phyloP scores from a whole-genome alignment of 2,888 invertebrate species.

The Orgyia antiqua region DNA sequence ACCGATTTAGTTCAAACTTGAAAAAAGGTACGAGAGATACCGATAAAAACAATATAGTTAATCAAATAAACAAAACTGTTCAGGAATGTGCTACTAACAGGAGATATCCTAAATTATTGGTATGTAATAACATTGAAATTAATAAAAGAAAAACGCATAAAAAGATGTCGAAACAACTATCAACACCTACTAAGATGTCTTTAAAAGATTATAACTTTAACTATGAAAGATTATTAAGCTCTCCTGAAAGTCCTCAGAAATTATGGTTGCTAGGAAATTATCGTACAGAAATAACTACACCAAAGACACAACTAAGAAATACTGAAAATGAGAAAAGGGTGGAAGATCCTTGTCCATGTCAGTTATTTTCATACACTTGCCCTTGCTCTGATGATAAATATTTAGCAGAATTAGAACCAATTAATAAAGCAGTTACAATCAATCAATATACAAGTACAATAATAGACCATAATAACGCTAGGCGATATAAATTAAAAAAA shows the following conservation, averaged over 20 bases:
- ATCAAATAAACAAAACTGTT: conserved; percentile 40
- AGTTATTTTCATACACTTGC: conserved; percentile 58
- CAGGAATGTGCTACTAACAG: conserved; percentile 56
- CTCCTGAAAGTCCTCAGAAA: conserved; percentile 30
- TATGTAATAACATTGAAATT: conserved; percentile 33
- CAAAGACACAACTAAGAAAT: conserved; percentile 37
- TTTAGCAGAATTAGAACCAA: conserved; percentile 36
- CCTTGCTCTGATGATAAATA: conserved; percentile 49
- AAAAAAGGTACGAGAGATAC: conserved; percentile 29
- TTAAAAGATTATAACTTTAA: conserved; percentile 34
- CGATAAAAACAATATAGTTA: conserved; percentile 27
- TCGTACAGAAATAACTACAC: conserved; percentile 45
- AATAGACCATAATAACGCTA: conserved; percentile 15
- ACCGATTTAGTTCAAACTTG: conserved; percentile 33
- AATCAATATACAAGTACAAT: conserved; percentile 41
- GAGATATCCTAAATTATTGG: conserved; percentile 35
- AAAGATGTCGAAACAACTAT: conserved; percentile 25
- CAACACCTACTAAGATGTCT: conserved; percentile 49
- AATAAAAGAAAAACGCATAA: conserved; percentile 36
- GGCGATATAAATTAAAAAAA: conserved; percentile 15
- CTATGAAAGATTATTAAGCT: conserved; percentile 12
- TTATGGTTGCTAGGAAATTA: conserved; percentile 59
- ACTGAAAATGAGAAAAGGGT: conserved; percentile 40
- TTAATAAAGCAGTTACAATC: conserved; percentile 31
- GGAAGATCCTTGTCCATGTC: conserved; percentile 58